These are phyloP conservation scores for Tetrax tetrax DNA, from an alignment of 2,113 vertebrate species.

Conservation along the genomic window DNA sequence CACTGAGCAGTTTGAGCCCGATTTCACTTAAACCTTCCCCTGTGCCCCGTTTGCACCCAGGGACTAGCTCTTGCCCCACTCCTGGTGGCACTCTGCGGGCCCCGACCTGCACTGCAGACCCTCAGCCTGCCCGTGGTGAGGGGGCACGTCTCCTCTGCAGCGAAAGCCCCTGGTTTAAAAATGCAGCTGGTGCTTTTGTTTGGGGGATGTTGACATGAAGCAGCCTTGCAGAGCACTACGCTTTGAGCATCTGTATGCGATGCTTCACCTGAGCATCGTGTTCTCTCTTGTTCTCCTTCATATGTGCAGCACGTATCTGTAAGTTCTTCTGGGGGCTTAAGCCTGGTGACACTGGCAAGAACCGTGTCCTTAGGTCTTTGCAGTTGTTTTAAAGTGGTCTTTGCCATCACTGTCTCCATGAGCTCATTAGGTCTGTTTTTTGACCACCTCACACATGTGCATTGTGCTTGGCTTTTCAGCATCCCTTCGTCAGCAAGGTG, in stretches of 20 bases:
- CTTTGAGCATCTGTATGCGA: background rate
- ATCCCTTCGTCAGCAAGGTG: conserved; percentile 86
- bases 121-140: background rate
- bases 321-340: background rate
- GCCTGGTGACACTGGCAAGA: background rate
- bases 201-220: background rate
- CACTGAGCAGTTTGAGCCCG: accelerated
- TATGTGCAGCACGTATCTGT: background rate
- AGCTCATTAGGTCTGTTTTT: accelerated
- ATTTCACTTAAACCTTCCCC: background rate
- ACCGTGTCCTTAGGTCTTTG: background rate
- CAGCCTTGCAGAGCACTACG: background rate
- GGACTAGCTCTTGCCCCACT: background rate
- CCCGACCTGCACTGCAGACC: accelerated
- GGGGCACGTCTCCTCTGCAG: background rate
- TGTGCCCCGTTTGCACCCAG: background rate
- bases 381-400: background rate
- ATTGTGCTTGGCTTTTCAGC: conserved; percentile 70
- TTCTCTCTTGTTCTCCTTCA: background rate
- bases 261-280: accelerated
- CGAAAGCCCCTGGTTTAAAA: background rate
- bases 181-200: background rate
- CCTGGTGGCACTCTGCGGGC: background rate
- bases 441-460: accelerated
- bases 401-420: accelerated